phyloP scores from a whole-genome alignment of 1,140 invertebrate species.

The Danaus plexippus region DNA sequence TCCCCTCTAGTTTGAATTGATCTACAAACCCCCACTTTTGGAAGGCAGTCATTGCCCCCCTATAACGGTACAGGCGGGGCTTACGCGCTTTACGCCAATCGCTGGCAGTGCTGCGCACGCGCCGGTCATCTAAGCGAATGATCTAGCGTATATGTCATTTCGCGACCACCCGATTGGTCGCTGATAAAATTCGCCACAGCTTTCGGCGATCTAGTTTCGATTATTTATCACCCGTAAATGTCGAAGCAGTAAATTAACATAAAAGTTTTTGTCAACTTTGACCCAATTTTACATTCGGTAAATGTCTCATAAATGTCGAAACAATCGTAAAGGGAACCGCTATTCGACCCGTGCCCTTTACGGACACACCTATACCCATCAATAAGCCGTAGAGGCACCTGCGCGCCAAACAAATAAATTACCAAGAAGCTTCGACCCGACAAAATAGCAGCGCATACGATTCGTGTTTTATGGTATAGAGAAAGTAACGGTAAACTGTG shows the following conservation, averaged over 20 bases:
- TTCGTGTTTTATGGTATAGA: slow-evolving; percentile 60
- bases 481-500: slow-evolving; percentile 57
- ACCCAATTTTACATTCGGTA: slow-evolving; percentile 30
- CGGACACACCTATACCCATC: slow-evolving; percentile 14
- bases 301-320: slow-evolving; percentile 14
- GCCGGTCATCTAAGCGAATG: slow-evolving; percentile 57
- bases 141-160: slow-evolving; percentile 65
- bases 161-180: slow-evolving; percentile 56
- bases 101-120: slow-evolving; percentile 39
- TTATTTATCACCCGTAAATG: slow-evolving; percentile 29
- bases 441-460: slow-evolving; percentile 47
- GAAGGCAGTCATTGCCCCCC: slow-evolving; percentile 50
- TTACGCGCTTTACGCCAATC: slow-evolving; percentile 51
- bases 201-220: slow-evolving; percentile 48
- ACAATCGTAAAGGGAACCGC: slow-evolving; percentile 21
- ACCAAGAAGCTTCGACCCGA: slow-evolving; percentile 35
- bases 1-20: slow-evolving; percentile 42
- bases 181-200: slow-evolving; percentile 43
- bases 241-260: slow-evolving; percentile 22
- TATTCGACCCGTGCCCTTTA: slow-evolving; percentile 28
- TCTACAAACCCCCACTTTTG: slow-evolving; percentile 60
- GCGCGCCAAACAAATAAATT: slow-evolving; percentile 46
- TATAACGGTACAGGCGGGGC: slow-evolving; percentile 67
- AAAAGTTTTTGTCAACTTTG: slow-evolving; percentile 38
- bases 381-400: slow-evolving; percentile 43